Conservation (phyloP, 2,888 invertebrate genomes). For the Sisyra terminalis region DNA sequence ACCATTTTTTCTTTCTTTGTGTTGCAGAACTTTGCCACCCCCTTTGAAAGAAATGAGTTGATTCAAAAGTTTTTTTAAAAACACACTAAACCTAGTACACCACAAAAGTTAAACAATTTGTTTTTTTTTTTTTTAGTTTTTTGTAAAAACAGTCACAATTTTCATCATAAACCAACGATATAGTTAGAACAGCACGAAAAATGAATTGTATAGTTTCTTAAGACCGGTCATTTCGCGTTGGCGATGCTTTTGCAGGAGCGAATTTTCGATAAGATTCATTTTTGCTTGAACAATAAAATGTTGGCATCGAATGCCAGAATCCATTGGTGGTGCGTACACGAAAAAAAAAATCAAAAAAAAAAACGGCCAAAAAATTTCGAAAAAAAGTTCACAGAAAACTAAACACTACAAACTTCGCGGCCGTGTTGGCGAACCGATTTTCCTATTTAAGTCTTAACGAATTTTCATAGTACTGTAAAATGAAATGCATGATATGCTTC, state of each 20-base stretch:
- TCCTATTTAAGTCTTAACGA: not conserved
- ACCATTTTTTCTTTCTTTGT: no score
- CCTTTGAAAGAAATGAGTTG: no score
- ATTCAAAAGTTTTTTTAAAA: no score
- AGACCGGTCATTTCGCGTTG: constrained; percentile 73
- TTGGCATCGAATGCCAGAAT: constrained; percentile 3
- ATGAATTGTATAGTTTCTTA: constrained; percentile 74
- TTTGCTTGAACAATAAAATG: constrained; percentile 21
- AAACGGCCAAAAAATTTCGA: no score
- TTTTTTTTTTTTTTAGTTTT: not conserved
- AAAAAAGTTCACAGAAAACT: no score
- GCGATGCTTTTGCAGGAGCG: constrained; percentile 63
- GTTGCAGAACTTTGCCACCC: no score
- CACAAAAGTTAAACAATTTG: not conserved
- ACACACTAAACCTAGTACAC: no score
- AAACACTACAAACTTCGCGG: not conserved
- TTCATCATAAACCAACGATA: not conserved
- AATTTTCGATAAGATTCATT: constrained; percentile 57
- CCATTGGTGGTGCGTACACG: not conserved
- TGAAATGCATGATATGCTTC: no score
- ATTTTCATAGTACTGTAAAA: no score
- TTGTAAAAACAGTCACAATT: not conserved
- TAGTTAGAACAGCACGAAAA: constrained; percentile 67
- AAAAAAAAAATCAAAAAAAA: no score
- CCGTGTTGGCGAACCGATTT: constrained; percentile 2